These are phyloP conservation scores for Tiaroga cobitis DNA, from an alignment of 2,797 vertebrate species.

Conservation along the genomic window DNA sequence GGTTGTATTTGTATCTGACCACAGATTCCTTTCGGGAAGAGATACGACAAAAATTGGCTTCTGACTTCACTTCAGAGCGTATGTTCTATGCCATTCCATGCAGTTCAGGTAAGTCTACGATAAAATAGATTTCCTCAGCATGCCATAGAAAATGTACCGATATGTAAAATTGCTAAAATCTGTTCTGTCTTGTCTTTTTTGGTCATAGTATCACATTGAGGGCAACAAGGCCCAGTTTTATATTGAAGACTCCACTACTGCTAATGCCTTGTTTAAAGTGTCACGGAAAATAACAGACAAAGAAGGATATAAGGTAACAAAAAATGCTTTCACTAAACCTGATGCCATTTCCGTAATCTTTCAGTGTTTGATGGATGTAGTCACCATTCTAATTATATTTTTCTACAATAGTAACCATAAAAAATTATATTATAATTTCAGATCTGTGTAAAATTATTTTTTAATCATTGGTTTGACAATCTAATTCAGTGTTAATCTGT, in stretches of 20 bases:
- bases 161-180: not conserved
- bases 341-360: not conserved
- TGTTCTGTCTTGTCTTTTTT: not conserved
- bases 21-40: slow-evolving; percentile 82
- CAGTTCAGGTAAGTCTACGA: slow-evolving; percentile 72
- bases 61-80: slow-evolving; percentile 73
- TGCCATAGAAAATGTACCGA: not conserved
- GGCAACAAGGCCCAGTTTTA: slow-evolving; percentile 79
- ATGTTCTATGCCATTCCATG: slow-evolving; percentile 75
- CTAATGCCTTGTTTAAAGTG: slow-evolving; percentile 75
- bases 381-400: not conserved
- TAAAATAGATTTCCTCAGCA: not conserved
- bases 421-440: not conserved
- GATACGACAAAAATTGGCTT: slow-evolving; percentile 82
- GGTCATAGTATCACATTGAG: slow-evolving; percentile 75
- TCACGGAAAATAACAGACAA: slow-evolving; percentile 77
- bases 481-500: not conserved
- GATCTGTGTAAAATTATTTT: not conserved
- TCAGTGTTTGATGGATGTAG: not conserved
- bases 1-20: not conserved
- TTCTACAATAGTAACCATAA: not conserved
- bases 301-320: slow-evolving; percentile 77
- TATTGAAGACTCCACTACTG: slow-evolving; percentile 76
- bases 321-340: not conserved
- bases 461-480: not conserved